Conservation (phyloP, 2,797 vertebrate genomes). For the Lagocephalus sceleratus region DNA sequence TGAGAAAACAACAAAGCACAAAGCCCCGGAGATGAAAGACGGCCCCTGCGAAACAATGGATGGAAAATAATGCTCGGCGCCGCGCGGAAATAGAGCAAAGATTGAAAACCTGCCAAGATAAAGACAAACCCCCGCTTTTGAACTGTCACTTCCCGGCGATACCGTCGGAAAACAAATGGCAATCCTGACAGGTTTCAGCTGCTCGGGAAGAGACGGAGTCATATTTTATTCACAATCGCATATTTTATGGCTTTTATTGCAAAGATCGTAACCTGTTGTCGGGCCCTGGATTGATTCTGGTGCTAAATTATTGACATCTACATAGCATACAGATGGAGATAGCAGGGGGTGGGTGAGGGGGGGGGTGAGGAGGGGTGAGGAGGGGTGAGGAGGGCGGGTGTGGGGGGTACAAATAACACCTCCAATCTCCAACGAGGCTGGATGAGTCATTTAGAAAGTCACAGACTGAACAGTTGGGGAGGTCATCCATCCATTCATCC, state of each 20-base stretch:
- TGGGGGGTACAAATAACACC: slow-evolving; percentile 1
- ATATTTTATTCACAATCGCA: slow-evolving; percentile 74
- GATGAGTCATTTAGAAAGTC: slow-evolving; percentile 20
- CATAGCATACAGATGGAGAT: slow-evolving; percentile 58
- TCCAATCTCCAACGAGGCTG: slow-evolving; percentile 15
- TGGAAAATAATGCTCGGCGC: slow-evolving; percentile 63
- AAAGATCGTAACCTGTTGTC: slow-evolving; percentile 73
- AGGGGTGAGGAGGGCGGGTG: slow-evolving; percentile 7
- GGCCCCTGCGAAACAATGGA: slow-evolving; percentile 70
- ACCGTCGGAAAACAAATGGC: slow-evolving; percentile 72
- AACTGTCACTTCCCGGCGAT: slow-evolving; percentile 69
- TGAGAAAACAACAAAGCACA: slow-evolving; percentile 73
- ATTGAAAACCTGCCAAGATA: slow-evolving; percentile 78
- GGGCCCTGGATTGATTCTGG: slow-evolving; percentile 51
- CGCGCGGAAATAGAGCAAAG: slow-evolving; percentile 75
- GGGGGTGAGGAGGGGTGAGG: slow-evolving; percentile 2
- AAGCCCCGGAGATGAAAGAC: slow-evolving; percentile 72
- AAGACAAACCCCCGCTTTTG: slow-evolving; percentile 71
- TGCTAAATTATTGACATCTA: slow-evolving; percentile 69
- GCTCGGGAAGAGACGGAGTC: slow-evolving; percentile 64
- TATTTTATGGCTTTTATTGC: slow-evolving; percentile 67
- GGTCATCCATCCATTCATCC: slow-evolving; percentile 43
- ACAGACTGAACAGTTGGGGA: slow-evolving; percentile 28
- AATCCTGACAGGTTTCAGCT: slow-evolving; percentile 68
- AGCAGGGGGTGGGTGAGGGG: background rate